Base-by-base conservation (phyloP, 2,888 invertebrate genomes). In the Epinotia ramella region DNA sequence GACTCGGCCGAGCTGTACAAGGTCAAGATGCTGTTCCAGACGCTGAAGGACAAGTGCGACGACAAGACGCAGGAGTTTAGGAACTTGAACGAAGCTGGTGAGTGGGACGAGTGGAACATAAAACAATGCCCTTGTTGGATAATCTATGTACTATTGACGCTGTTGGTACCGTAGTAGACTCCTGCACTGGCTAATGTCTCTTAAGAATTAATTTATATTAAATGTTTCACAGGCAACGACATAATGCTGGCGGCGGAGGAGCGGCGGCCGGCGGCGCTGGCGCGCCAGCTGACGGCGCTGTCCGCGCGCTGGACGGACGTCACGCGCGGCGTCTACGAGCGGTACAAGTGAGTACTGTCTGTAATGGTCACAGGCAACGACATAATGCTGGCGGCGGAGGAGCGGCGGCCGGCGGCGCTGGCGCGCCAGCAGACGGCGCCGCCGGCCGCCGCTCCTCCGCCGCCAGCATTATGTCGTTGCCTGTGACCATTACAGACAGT, bases 11-110 rank as follows among this genome's bases (percentile, higher is more conserved):
- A 96, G 86, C 91, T 97, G 49, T 97, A 97, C 86, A 96, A 96
- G 82, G 95, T 96, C 83, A 97, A 97, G 84, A 95, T 95, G 5
- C 95, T 96, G 81, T 97, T 96, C 87, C 96, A 97, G 87, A 89
- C 95, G 20, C 91, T 97, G 44, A 97, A 96, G 87, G 97, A 97
- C 79, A 95, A 96, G 80, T 96, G 97, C 82, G 97, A 97, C 83
- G 95, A 95, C 16, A 95, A 95, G 81, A 96, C 96, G 33, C 93
- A 95, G 46, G 95, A 95, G 80, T 97, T 97, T 85, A 92, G 96
- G 16, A 95, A 95, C 81, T 93, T 97, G 66, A 97, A 96, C 86
- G 97, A 97, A 83, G 93, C 95, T 66, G 96, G 96, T 88, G 83
- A 87, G 86, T 81, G 11, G 12, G 5, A 63, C 16, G 13, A 33